Conservation (phyloP, 2,113 vertebrate species). For the Aix galericulata region DNA sequence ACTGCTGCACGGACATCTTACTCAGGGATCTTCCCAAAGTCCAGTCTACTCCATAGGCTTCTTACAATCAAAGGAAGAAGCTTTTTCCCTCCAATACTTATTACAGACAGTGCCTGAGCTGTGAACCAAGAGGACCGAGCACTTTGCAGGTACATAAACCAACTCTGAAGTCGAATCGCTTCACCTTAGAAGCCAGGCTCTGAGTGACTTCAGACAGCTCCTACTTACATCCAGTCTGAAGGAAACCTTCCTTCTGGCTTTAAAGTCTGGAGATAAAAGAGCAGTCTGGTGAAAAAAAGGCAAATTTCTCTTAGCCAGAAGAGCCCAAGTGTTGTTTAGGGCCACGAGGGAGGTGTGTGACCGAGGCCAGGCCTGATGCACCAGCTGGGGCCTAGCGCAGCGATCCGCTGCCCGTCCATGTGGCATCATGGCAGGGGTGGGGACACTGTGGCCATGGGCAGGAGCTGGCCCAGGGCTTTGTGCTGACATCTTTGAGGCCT, state of each 20-base stretch:
- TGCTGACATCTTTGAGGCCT: not conserved
- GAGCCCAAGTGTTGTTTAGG: not conserved
- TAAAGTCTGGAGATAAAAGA: constrained; percentile 30
- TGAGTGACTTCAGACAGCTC: constrained; percentile 46
- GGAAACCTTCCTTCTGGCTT: constrained; percentile 36
- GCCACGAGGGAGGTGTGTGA: not conserved
- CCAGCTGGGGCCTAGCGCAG: not conserved
- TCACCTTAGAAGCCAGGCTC: constrained; percentile 37
- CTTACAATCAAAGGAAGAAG: constrained; percentile 33
- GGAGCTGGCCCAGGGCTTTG: not conserved
- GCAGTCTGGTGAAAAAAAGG: not conserved
- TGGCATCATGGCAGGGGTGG: not conserved
- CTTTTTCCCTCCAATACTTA: constrained; percentile 37
- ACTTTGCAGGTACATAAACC: constrained; percentile 21
- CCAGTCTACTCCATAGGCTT: constrained; percentile 15
- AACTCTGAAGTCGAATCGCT: constrained; percentile 11
- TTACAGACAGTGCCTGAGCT: constrained; percentile 21
- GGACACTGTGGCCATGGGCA: fast-evolving
- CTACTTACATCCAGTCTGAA: constrained; percentile 28
- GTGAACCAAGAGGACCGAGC: not conserved
- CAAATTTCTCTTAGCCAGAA: not conserved
- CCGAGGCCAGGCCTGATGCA: not conserved
- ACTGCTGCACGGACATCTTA: not conserved
- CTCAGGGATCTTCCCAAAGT: constrained; percentile 53
- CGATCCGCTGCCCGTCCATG: not conserved